Percentiles rank a stretch among this genome's conserved stretches.
Conservation (phyloP, 2,113 vertebrate species). For the Dicerorhinus sumatrensis region DNA sequence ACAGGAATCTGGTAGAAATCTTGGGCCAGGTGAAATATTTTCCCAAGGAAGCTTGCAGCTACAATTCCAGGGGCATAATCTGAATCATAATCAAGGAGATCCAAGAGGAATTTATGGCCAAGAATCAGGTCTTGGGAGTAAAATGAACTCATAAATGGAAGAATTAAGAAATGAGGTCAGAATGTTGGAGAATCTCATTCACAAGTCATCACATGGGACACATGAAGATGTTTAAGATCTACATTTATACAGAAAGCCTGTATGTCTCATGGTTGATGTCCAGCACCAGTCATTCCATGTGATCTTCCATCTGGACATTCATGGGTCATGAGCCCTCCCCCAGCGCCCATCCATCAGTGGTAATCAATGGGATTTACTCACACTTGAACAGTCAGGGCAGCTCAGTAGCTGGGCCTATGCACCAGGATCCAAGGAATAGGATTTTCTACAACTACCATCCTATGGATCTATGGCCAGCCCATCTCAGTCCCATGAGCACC, state of each 20-base stretch:
- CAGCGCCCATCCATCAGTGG: not conserved
- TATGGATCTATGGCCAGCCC: not conserved
- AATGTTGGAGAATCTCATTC: not conserved
- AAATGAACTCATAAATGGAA: not conserved
- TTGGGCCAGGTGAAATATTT: not conserved
- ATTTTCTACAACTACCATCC: not conserved
- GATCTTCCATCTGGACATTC: not conserved
- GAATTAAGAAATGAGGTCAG: not conserved
- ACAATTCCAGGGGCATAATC: not conserved
- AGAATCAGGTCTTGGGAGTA: not conserved
- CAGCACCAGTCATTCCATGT: not conserved
- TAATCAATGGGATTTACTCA: not conserved
- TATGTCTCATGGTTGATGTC: not conserved
- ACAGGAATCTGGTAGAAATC: not conserved
- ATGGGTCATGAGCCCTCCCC: not conserved
- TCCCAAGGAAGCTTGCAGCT: not conserved
- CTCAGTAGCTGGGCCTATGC: not conserved
- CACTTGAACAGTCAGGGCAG: not conserved
- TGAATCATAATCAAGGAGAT: not conserved
- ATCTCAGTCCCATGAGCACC: not conserved
- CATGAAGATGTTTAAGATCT: not conserved
- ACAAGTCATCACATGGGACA: not conserved
- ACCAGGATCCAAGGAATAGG: not conserved
- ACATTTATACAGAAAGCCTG: not conserved
- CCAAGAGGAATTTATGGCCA: not conserved